Evolutionary conservation across 2,888 invertebrate genomes (phyloP).

Genomic region (Microplitis deprimator): DNA sequence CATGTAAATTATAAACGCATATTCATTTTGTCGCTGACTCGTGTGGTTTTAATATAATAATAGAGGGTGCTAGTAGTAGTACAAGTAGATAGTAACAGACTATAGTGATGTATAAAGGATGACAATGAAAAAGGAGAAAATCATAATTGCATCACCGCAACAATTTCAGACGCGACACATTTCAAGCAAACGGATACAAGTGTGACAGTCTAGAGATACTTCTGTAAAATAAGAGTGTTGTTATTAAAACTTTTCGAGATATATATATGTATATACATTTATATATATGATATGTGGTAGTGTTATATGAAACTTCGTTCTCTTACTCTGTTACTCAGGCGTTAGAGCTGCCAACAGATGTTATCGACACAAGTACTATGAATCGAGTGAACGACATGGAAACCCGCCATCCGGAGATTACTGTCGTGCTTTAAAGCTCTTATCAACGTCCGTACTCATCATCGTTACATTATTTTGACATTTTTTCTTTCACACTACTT

Average conservation of each 20-base stretch:
- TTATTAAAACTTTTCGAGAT: constrained; percentile 45
- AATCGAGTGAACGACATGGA: constrained; percentile 8
- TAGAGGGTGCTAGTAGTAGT: background rate
- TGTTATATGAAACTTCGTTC: background rate
- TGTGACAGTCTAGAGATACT: constrained; percentile 22
- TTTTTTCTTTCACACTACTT: background rate
- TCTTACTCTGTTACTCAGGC: background rate
- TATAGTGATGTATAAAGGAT: constrained; percentile 8
- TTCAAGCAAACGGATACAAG: constrained; percentile 21
- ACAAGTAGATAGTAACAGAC: constrained; percentile 2
- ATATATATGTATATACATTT: constrained; percentile 6
- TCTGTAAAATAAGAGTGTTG: constrained; percentile 46
- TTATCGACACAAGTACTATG: constrained; percentile 34
- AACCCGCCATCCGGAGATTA: constrained; percentile 24
- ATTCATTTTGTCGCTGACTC: constrained; percentile 8
- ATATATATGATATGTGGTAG: background rate
- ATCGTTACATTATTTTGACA: background rate
- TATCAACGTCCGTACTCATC: constrained; percentile 7
- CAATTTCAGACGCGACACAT: constrained; percentile 25
- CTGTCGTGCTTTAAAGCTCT: constrained; percentile 23
- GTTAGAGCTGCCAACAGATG: constrained; percentile 32
- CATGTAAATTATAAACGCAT: background rate
- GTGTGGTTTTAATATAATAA: constrained; percentile 16
- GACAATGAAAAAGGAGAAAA: background rate
- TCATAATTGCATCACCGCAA: constrained; percentile 12